Percentiles rank a stretch among this genome's conserved stretches.
phyloP scores from a whole-genome alignment of 2,113 vertebrate species.

The Aythya baeri region DNA sequence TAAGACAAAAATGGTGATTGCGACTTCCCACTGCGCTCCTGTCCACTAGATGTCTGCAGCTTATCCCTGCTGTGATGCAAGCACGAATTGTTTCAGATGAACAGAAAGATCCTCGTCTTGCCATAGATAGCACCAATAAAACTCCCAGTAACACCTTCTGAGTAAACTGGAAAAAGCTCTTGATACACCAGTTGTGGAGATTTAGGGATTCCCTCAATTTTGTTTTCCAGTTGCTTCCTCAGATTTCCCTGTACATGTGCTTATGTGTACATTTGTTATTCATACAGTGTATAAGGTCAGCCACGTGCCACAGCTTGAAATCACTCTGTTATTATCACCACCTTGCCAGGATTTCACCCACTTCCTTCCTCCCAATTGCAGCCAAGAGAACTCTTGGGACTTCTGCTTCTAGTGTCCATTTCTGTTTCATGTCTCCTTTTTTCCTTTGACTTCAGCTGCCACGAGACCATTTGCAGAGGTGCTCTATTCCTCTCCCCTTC shows the following conservation, averaged over 20 bases:
- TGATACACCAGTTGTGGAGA: neutral
- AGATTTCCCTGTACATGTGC: neutral
- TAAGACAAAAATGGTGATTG: neutral
- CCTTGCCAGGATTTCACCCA: neutral
- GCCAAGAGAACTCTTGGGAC: neutral
- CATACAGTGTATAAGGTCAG: neutral
- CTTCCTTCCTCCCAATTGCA: neutral
- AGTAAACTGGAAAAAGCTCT: neutral
- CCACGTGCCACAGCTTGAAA: neutral
- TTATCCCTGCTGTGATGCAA: neutral
- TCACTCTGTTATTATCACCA: neutral
- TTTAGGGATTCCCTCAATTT: neutral
- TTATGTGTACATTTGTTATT: neutral
- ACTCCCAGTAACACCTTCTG: neutral
- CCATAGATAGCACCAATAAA: neutral
- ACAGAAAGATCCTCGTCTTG: neutral
- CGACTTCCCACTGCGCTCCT: neutral
- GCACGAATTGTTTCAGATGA: neutral
- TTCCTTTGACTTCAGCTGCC: neutral
- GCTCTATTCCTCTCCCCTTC: neutral
- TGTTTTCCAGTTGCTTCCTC: neutral
- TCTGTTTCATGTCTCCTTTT: neutral
- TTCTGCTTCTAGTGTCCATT: neutral
- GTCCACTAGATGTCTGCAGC: neutral
- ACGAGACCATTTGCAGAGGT: neutral